A percentile compares a stretch with the other conserved stretches of the same genome.
Evolutionary conservation across 2,797 vertebrate genomes (phyloP).

Genomic region (Tachyglossus aculeatus): DNA sequence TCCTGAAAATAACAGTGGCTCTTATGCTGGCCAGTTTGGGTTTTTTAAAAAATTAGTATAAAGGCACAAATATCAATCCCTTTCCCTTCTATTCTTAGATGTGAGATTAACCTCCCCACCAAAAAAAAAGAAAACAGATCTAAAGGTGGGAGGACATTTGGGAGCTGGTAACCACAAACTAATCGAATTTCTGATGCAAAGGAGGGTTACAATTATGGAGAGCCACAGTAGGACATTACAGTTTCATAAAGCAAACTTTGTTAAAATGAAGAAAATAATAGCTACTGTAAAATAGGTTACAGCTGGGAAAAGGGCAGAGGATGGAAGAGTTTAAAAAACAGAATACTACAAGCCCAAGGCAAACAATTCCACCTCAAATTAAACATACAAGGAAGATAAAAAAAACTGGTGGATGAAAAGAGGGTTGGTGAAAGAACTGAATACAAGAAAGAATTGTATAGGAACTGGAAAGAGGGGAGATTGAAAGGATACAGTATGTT

Average conservation of each 20-base stretch:
- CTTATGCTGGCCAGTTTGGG: too few species aligned
- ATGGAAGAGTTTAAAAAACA: not conserved
- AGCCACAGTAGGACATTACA: not conserved
- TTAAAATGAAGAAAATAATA: conserved; percentile 8
- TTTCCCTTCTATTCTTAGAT: too few species aligned
- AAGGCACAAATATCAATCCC: too few species aligned
- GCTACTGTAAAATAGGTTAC: not conserved
- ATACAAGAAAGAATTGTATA: not conserved
- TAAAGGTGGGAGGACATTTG: conserved; percentile 3
- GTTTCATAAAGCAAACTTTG: conserved; percentile 19
- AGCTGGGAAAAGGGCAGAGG: not conserved
- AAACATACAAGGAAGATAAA: not conserved
- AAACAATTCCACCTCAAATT: not conserved
- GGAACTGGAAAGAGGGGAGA: not conserved
- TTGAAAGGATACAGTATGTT: not conserved
- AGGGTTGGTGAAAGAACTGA: not conserved
- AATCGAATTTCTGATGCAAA: conserved; percentile 19
- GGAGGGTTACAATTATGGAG: not conserved
- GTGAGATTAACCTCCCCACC: conserved; percentile 3
- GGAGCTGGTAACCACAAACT: not conserved
- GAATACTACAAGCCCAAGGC: not conserved
- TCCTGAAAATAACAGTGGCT: too few species aligned
- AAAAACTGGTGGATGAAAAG: not conserved
- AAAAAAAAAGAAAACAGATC: conserved; percentile 18
- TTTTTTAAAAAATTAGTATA: too few species aligned